A percentile compares a stretch with the other conserved stretches of the same genome.
Conservation (phyloP, 2,797 vertebrate species). For the Myotis vivesi region DNA sequence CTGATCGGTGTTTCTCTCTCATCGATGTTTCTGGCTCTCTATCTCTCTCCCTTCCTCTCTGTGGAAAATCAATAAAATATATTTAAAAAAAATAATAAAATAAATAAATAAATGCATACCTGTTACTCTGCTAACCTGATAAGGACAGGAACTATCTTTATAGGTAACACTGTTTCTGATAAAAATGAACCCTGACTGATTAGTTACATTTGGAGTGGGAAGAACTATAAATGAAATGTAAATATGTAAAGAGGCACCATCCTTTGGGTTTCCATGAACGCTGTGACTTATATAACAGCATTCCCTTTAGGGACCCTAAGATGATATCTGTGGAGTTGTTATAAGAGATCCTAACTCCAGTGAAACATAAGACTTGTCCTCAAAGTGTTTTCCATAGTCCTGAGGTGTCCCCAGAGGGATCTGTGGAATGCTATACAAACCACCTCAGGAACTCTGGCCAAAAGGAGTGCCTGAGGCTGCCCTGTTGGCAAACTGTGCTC, state of each 20-base stretch:
- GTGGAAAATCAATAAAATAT: too few relatives aligned
- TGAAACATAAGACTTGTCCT: not conserved
- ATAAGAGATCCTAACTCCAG: not conserved
- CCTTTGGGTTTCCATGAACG: not conserved
- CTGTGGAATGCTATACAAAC: not conserved
- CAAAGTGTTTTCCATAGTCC: not conserved
- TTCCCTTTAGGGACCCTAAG: not conserved
- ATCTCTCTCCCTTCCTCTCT: too few relatives aligned
- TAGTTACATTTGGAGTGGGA: not conserved
- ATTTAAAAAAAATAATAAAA: too few relatives aligned
- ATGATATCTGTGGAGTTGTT: not conserved
- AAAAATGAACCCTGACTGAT: not conserved
- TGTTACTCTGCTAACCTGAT: not conserved
- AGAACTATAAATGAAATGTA: not conserved
- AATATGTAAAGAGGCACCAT: not conserved
- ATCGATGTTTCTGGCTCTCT: too few relatives aligned
- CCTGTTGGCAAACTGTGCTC: not conserved
- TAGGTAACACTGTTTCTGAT: not conserved
- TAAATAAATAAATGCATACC: not conserved
- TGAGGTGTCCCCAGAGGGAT: not conserved
- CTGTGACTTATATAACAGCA: not conserved
- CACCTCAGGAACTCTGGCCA: not conserved
- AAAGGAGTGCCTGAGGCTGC: not conserved
- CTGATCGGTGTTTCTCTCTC: too few relatives aligned
- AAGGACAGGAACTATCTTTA: not conserved